Base-by-base conservation (phyloP, 2,113 vertebrate genomes). In the Oryzias javanicus region DNA sequence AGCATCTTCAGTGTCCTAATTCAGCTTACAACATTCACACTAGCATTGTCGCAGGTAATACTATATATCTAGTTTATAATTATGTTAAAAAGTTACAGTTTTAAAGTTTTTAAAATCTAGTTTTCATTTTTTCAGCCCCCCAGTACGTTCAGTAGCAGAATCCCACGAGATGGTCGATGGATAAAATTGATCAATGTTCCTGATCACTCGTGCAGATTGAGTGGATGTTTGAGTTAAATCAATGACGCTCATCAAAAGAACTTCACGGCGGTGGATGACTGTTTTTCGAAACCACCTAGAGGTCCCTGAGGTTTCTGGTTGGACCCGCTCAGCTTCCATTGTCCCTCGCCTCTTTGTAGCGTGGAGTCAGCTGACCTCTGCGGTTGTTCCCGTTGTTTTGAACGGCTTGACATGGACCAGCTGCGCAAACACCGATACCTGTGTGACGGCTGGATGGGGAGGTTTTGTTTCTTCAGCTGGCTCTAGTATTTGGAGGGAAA, bases 381-480 rank as follows among this genome's bases (percentile, higher is more conserved):
- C 54, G 16, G 3, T 55, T 52, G 17, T 63, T 65, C 58, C 57
- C 53, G 41, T 47, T 60, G 12, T 50, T 14, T 2, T 19, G n/a
- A 49, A 13, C 5, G 1, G 57, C 58, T 41, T 19, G 53, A 42
- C 60, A 56, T 49, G 46, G 20, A 12, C 54, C 47, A 79, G 83
- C 87, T 86, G 82, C 78, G 68, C 74, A 82, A 77, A 85, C 63
- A 42, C 1, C 42, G 64, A 53, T 83, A 85, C 76, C 80, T 82
- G 77, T 19, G 66, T 78, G 67, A 67, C 58, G 18, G 61, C 54
- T 64, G 56, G 66, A 75, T 70, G 64, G 61, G 63, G 60, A 57
- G 64, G 57, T 69, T 84, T 78, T 85, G 82, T 85, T 85, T 80
- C 61, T 56, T 82, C 82, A 86, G 84, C 84, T 82, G 82, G 59